Conservation (phyloP, 2,113 vertebrate species). For the Antigone vipio region DNA sequence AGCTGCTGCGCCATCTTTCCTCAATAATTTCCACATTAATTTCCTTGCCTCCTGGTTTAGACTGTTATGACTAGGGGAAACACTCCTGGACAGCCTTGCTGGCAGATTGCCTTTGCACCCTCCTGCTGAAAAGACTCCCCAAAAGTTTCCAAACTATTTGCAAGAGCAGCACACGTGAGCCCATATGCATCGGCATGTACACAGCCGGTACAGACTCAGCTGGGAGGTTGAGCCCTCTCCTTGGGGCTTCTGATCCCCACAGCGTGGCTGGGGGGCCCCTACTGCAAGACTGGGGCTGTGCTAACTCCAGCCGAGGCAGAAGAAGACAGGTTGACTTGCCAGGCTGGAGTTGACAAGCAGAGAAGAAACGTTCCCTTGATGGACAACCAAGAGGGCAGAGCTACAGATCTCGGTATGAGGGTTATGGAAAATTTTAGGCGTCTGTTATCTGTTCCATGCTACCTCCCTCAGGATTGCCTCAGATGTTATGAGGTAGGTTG, state of each 20-base stretch:
- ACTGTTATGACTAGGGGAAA: neutral
- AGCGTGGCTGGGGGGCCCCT: rapidly evolving
- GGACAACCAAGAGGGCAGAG: neutral
- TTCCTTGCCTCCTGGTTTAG: neutral
- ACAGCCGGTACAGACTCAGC: neutral
- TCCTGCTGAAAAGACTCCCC: neutral
- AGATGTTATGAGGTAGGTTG: neutral
- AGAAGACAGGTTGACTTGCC: neutral
- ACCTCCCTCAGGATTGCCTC: neutral
- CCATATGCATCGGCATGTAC: rapidly evolving
- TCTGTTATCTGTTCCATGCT: neutral
- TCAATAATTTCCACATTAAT: neutral
- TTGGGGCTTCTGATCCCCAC: neutral
- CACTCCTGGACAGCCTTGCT: neutral
- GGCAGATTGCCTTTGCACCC: neutral
- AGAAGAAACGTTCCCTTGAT: neutral
- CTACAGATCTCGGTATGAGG: neutral
- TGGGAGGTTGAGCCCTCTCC: neutral
- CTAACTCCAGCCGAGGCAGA: neutral
- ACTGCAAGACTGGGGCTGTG: neutral
- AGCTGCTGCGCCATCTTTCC: neutral
- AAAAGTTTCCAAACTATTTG: neutral
- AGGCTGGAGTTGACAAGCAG: neutral
- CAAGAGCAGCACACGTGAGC: rapidly evolving
- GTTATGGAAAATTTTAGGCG: neutral